Conservation (phyloP, 2,888 invertebrate genomes). For the Fissipunctia ypsillon region DNA sequence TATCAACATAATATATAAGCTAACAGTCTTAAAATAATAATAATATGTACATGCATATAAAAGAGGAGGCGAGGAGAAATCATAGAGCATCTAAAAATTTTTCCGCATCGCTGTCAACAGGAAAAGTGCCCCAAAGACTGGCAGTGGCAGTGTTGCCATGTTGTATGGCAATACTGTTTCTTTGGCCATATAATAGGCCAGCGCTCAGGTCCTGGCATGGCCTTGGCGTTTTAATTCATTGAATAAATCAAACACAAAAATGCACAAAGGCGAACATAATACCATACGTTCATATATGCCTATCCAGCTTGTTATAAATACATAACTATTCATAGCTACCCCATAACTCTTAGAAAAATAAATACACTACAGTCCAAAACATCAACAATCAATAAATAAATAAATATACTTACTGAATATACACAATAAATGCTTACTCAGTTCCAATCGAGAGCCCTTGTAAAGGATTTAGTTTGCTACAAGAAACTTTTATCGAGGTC, state of each 20-base stretch:
- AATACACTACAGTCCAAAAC: background rate
- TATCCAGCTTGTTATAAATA: background rate
- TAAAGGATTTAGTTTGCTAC: constrained; percentile 40
- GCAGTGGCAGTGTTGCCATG: background rate
- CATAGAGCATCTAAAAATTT: background rate
- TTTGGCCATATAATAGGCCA: too few relatives aligned
- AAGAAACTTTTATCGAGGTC: constrained; percentile 55
- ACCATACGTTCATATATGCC: background rate
- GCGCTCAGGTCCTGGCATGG: background rate
- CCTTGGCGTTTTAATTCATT: background rate
- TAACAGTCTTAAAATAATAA: too few relatives aligned
- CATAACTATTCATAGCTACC: constrained; percentile 4
- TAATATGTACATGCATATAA: too few relatives aligned
- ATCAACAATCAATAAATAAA: constrained; percentile 42
- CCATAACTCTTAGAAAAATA: background rate
- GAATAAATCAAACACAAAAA: background rate
- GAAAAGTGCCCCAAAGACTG: background rate
- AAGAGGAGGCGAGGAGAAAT: background rate
- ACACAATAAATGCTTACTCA: constrained; percentile 33
- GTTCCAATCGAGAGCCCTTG: constrained; percentile 27
- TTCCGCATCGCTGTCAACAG: too few relatives aligned
- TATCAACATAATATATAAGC: background rate
- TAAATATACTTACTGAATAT: constrained; percentile 22
- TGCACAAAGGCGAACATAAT: background rate
- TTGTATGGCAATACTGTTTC: background rate